Conservation (phyloP, 1,140 invertebrate genomes). For the Nylanderia fulva region DNA sequence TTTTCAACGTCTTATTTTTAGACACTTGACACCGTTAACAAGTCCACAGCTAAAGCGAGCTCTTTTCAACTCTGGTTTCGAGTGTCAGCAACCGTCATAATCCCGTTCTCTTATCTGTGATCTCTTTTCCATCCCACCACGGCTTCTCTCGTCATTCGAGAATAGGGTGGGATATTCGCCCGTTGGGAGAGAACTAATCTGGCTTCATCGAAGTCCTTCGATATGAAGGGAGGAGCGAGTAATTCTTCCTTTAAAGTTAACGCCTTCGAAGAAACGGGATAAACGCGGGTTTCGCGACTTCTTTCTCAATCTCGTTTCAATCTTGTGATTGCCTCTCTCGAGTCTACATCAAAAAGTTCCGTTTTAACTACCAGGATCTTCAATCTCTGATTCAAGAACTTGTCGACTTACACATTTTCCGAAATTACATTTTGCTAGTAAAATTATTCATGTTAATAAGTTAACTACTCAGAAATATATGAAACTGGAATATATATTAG, state of each 20-base stretch:
- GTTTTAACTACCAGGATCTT: constrained; percentile 45
- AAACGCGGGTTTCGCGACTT: constrained; percentile 13
- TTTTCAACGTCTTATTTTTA: constrained; percentile 39
- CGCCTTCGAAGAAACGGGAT: constrained; percentile 34
- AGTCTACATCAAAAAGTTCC: constrained; percentile 42
- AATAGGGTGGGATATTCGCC: constrained; percentile 36
- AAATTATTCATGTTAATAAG: neutral
- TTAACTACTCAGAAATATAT: neutral
- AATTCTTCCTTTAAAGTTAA: constrained; percentile 59
- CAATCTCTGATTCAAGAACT: constrained; percentile 37
- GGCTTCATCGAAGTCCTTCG: constrained; percentile 70
- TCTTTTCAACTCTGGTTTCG: constrained; percentile 54
- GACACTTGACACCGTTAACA: constrained; percentile 57
- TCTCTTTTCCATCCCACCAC: neutral
- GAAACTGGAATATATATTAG: neutral
- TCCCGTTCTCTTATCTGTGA: constrained; percentile 31
- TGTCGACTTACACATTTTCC: constrained; percentile 3
- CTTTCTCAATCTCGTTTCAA: constrained; percentile 42
- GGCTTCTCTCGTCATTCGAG: constrained; percentile 54
- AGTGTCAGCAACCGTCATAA: constrained; percentile 62
- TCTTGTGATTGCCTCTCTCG: constrained; percentile 47
- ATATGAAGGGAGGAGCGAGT: constrained; percentile 38
- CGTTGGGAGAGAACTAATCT: constrained; percentile 65
- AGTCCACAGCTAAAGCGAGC: constrained; percentile 36
- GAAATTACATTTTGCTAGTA: neutral